Base-by-base conservation (phyloP, 2,888 invertebrate genomes). In the Parnassius orleans region DNA sequence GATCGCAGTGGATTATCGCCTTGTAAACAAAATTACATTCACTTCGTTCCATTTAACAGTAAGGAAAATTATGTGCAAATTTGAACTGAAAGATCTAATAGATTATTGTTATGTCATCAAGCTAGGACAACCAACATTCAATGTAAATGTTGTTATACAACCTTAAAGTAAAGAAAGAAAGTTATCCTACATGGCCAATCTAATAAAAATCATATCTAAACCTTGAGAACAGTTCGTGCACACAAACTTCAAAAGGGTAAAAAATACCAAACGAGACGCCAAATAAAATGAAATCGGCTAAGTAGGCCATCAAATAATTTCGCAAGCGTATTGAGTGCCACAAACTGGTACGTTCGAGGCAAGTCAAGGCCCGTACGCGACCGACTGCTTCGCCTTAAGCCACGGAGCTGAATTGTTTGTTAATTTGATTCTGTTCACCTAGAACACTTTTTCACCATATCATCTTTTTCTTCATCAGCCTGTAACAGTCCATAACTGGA, bases 301-400 rank as follows among this genome's bases (percentile, higher is more conserved):
- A 90, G 87, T 90, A 82, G 90, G 90, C 86, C 90, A 87, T 89
- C 86, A 87, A 84, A 87, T 82, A 84, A 90, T 91, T 90, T 91
- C 88, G 87, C 87, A 90, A 90, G 83, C 85, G 83, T 87, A 89
- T 86, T 83, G 87, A 89, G 84, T 87, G 87, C 87, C 81, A 87
- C 87, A 87, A 86, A 88, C 87, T 88, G 84, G 87, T 87, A 84
- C 84, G 84, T 81, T 75, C 69, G 82, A 81, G 83, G 80, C 86
- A 73, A 89, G 84, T 88, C 90, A 90, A 89, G 90, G 88, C 83
- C 81, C 75, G 73, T 65, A 69, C 71, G 69, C 73, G 77, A 78
- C 72, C 75, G 80, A 80, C 81, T 78, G 80, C 75, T 75, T 68
- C 61, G 75, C 14, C 43, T 43, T 11, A 43, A 43, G 1, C 43